Percentiles rank a stretch among this genome's conserved stretches.
These are phyloP conservation scores for Sinohyriopsis cumingii DNA, from an alignment of 2,888 invertebrate species.

Conservation along the genomic window DNA sequence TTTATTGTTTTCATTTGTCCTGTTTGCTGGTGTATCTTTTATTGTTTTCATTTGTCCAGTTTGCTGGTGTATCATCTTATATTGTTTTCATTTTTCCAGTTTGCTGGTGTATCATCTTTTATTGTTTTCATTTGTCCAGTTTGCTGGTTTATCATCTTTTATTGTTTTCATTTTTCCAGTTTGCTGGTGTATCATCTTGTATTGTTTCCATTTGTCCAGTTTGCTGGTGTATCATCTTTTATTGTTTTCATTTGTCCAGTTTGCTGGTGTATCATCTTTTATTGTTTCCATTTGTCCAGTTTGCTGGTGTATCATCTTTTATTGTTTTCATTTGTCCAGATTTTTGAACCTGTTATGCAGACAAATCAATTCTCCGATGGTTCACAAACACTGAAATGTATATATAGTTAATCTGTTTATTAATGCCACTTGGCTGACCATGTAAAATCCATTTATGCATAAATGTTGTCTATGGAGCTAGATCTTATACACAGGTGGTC, in stretches of 20 bases:
- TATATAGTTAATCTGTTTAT: too few relatives aligned
- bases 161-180: neutral
- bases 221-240: too few relatives aligned
- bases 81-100: neutral
- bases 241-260: neutral
- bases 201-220: neutral
- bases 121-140: neutral
- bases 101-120: neutral
- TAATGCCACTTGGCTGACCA: too few relatives aligned
- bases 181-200: neutral
- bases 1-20: neutral
- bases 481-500: too few relatives aligned
- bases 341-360: too few relatives aligned
- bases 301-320: neutral
- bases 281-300: neutral
- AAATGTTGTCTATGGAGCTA: too few relatives aligned
- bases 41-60: neutral
- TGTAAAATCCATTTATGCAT: too few relatives aligned
- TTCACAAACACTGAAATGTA: too few relatives aligned
- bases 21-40: too few relatives aligned
- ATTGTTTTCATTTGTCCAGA: neutral
- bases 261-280: neutral
- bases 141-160: neutral
- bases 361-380: too few relatives aligned
- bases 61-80: neutral